Base-by-base conservation (phyloP, 2,113 vertebrate species). In the Chaetorhynchus papuensis region DNA sequence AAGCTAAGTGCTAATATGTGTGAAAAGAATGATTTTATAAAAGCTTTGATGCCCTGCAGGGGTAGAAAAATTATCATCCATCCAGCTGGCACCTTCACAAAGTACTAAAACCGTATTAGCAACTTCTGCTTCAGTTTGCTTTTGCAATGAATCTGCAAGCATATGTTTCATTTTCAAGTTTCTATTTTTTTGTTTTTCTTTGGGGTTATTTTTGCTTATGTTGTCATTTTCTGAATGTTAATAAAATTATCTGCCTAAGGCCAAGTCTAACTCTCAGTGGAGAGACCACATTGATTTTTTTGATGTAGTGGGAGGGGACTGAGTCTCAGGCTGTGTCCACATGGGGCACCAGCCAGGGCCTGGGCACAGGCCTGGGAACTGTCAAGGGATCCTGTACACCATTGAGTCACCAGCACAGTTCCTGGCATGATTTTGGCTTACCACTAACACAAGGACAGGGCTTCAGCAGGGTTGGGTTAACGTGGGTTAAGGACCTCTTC, bases 31-130 rank as follows among this genome's bases (percentile, higher is more conserved):
- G 97, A 96, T 98, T 98, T 98, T 98, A 95, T 97, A 97, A 98
- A 98, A 98, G 98, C 98, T 98, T 98, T 98, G 97, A 98, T 98
- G 97, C 98, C 98, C 98, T 98, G 97, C 97, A 98, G 97, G 97
- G 97, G 96, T 98, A 97, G 95, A 97, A 98, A 98, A 98, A 98
- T 98, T 98, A 98, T 96, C 97, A 98, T 98, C 95, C 92, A 95
- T 98, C 98, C 98, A 98, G 98, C 98, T 98, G 98, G 98, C 98
- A 97, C 95, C 95, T 97, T 97, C 96, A 96, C 97, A 97, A 97
- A 98, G 97, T 96, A 98, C 94, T 96, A 97, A 98, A 98, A 97
- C 97, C 92, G 10, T 97, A 98, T 98, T 98, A 98, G 96, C 97
- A 98, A 98, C 96, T 98, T 98, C 95, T 97, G 96, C 96, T 97